A percentile compares a stretch with the other conserved stretches of the same genome.
These are phyloP conservation scores for Phaethornis superciliosus DNA, from an alignment of 2,113 vertebrate genomes.

Conservation along the genomic window DNA sequence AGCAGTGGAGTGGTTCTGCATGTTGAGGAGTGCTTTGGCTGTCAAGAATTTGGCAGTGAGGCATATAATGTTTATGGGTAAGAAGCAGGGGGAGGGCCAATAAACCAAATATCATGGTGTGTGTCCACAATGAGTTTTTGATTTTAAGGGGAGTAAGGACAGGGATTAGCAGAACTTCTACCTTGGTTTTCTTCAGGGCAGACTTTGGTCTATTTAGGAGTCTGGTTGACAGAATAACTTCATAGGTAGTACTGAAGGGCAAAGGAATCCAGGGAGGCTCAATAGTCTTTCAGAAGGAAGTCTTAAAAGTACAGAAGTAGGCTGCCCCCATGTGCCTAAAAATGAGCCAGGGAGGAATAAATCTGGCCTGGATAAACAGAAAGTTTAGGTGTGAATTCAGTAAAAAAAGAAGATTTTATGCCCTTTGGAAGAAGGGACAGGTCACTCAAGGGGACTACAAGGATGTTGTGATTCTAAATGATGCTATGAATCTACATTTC, in stretches of 20 bases:
- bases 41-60: neutral
- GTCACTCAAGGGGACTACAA: neutral
- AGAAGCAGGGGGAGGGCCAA: neutral
- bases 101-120: neutral
- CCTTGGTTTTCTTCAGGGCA: neutral
- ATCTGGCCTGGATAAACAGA: too few species aligned
- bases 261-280: neutral
- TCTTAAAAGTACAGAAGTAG: neutral
- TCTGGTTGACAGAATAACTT: neutral
- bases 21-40: neutral
- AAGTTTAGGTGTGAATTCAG: too few species aligned
- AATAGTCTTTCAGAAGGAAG: neutral
- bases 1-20: neutral
- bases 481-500: neutral
- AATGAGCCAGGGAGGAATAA: neutral
- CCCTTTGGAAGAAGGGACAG: neutral
- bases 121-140: too few species aligned
- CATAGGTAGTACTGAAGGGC: too few species aligned
- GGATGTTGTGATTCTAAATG: too few species aligned
- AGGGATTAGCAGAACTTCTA: neutral
- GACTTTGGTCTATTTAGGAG: neutral
- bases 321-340: rapidly evolving
- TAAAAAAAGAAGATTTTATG: too few species aligned
- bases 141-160: neutral
- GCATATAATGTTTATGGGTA: neutral